A percentile compares a stretch with the other conserved stretches of the same genome.
These are phyloP conservation scores for Malurus cyaneus DNA, from an alignment of 2,113 vertebrate species.

Conservation along the genomic window DNA sequence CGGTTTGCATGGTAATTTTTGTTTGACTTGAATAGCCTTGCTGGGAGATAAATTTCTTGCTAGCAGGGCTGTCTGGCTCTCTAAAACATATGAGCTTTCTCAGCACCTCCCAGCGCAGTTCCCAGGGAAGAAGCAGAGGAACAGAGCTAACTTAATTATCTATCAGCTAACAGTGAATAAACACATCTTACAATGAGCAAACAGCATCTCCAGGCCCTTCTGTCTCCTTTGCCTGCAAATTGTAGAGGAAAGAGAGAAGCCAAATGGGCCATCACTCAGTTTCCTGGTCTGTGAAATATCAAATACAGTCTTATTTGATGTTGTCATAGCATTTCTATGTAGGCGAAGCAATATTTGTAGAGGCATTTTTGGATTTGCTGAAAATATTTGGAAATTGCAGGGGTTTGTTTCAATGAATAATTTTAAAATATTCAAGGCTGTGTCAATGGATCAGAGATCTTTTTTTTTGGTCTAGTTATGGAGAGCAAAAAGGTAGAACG, in stretches of 20 bases:
- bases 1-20: background rate
- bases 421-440: background rate
- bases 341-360: background rate
- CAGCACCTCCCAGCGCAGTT: background rate
- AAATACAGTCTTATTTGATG: background rate
- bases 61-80: background rate
- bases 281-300: background rate
- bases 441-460: background rate
- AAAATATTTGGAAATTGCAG: background rate
- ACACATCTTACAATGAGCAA: background rate
- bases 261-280: background rate
- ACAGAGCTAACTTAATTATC: constrained; percentile 20
- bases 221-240: background rate
- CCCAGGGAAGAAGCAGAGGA: background rate
- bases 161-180: background rate
- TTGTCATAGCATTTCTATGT: background rate
- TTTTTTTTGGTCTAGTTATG: background rate
- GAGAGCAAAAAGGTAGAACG: background rate
- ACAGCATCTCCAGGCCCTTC: background rate
- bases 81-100: background rate
- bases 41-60: constrained; percentile 1
- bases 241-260: background rate
- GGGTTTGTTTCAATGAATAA: background rate
- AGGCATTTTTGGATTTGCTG: background rate
- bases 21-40: background rate